Conservation (phyloP, 2,888 invertebrate species). For the Tribolium freemani region DNA sequence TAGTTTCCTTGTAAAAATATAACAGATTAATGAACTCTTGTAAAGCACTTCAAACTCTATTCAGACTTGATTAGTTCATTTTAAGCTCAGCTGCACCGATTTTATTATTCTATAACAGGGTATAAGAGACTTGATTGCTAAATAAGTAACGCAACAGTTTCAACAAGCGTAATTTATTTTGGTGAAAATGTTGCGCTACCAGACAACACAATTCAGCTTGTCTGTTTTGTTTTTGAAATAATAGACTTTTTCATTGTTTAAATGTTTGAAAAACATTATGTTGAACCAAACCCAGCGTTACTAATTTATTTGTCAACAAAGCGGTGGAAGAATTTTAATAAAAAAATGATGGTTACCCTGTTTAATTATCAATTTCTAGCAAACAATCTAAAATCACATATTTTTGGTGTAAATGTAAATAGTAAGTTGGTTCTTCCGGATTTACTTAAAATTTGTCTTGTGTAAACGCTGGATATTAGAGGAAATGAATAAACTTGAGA, state of each 20-base stretch:
- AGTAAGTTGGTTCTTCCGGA: background rate
- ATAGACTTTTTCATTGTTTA: background rate
- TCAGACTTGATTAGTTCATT: background rate
- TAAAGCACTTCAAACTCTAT: background rate
- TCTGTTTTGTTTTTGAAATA: background rate
- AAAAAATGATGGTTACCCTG: background rate
- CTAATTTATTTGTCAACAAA: background rate
- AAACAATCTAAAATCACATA: background rate
- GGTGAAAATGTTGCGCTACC: background rate
- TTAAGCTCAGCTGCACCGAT: background rate
- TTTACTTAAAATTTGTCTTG: background rate
- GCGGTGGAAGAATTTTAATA: background rate
- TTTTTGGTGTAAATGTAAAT: background rate
- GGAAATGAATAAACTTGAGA: slow-evolving; percentile 3
- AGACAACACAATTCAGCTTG: background rate
- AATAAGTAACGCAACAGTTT: background rate
- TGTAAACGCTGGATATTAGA: background rate
- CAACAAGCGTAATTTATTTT: background rate
- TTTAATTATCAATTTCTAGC: background rate
- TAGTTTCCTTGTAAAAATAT: background rate
- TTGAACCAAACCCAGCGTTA: background rate
- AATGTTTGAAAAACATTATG: background rate
- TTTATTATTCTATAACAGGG: background rate
- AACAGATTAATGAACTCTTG: background rate
- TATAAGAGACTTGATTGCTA: background rate